Evolutionary conservation across 1,140 invertebrate genomes (phyloP).

Genomic region (Sycophila sp.): DNA sequence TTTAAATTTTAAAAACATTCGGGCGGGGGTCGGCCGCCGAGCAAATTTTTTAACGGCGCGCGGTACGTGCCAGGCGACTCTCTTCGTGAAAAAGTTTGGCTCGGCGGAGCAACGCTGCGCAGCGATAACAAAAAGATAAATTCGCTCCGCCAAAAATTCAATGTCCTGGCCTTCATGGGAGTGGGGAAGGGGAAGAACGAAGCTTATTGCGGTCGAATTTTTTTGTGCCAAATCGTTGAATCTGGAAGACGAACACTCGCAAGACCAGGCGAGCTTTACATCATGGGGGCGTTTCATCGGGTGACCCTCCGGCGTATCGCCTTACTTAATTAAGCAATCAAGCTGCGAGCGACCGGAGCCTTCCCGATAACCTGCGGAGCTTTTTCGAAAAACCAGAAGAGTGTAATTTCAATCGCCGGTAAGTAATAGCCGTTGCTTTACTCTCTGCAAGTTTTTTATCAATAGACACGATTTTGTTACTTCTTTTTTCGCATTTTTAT

Average conservation of each 20-base stretch:
- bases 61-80: neutral
- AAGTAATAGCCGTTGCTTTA: too few relatives aligned
- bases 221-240: too few relatives aligned
- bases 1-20: too few relatives aligned
- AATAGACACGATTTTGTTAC: too few relatives aligned
- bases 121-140: neutral
- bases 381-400: slow-evolving; percentile 11
- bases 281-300: neutral
- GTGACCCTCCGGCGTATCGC: neutral
- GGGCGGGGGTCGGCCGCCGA: too few relatives aligned
- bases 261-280: neutral
- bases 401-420: slow-evolving; percentile 22
- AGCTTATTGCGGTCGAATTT: neutral
- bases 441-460: too few relatives aligned
- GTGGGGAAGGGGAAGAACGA: neutral
- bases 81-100: neutral
- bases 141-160: neutral
- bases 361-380: neutral
- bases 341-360: too few relatives aligned
- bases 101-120: neutral
- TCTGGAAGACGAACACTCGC: too few relatives aligned
- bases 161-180: too few relatives aligned
- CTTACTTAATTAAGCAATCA: slow-evolving; percentile 30
- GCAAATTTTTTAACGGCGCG: neutral
- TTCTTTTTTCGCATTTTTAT: too few relatives aligned